phyloP scores from a whole-genome alignment of 2,888 invertebrate species.

The Parascotia fuliginaria region DNA sequence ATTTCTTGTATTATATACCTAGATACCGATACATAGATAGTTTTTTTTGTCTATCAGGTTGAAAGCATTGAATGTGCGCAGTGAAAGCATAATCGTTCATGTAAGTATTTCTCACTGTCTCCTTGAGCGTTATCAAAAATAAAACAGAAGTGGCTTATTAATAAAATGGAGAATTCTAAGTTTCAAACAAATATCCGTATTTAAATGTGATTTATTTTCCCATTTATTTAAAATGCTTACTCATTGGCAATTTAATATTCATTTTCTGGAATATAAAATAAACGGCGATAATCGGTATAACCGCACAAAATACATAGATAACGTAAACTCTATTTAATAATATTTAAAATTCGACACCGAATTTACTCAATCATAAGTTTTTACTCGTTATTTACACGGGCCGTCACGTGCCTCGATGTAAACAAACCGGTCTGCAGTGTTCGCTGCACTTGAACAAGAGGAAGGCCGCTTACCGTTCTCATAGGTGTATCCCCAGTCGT shows the following conservation, averaged over 20 bases:
- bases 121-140: conserved; percentile 4
- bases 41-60: conserved; percentile 17
- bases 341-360: background rate
- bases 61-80: conserved; percentile 31
- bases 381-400: conserved; percentile 57
- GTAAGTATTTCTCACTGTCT: conserved; percentile 5
- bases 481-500: conserved; percentile 87
- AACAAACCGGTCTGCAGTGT: conserved; percentile 78
- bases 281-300: background rate
- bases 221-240: background rate
- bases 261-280: background rate
- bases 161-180: conserved; percentile 3
- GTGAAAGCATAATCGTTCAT: conserved; percentile 24
- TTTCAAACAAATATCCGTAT: conserved; percentile 1
- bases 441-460: conserved; percentile 45
- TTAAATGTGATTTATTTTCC: conserved; percentile 1
- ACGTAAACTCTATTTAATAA: conserved; percentile 6
- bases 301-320: background rate
- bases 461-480: conserved; percentile 83
- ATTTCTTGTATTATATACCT: conserved; percentile 21
- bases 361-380: conserved; percentile 21
- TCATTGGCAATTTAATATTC: background rate
- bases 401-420: conserved; percentile 79
- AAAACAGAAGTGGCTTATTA: conserved; percentile 1
- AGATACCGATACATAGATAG: conserved; percentile 27